Evolutionary conservation across 2,113 vertebrate species (phyloP).

Genomic region (Vidua macroura): DNA sequence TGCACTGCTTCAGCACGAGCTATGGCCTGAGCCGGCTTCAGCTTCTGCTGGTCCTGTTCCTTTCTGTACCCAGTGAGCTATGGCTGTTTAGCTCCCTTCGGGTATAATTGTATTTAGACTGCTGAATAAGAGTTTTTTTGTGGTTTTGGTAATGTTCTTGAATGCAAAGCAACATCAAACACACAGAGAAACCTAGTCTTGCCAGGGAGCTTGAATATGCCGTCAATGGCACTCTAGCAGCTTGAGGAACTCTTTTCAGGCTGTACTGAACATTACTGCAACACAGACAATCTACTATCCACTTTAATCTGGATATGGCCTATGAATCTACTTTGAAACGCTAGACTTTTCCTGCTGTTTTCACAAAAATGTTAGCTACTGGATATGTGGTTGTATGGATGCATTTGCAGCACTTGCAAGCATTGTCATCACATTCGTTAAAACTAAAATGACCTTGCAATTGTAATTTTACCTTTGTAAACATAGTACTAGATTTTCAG

Average conservation of each 20-base stretch:
- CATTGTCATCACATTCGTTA: background rate
- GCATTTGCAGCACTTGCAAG: background rate
- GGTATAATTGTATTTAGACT: background rate
- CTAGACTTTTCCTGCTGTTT: background rate
- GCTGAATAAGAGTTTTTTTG: background rate
- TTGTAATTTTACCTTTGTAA: background rate
- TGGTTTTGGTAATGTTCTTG: background rate
- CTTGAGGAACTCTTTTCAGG: background rate
- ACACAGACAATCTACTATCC: background rate
- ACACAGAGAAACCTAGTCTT: background rate
- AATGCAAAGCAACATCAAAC: background rate
- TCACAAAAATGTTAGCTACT: background rate
- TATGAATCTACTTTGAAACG: background rate
- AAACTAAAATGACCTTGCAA: background rate
- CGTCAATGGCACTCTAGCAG: no score
- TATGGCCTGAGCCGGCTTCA: fast-evolving
- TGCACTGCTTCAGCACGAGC: fast-evolving
- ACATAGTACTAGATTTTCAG: background rate
- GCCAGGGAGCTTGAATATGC: background rate
- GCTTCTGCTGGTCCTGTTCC: background rate
- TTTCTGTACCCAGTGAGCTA: background rate
- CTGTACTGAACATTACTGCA: background rate
- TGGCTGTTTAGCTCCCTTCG: background rate
- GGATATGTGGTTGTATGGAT: background rate
- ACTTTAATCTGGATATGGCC: background rate